Evolutionary conservation across 2,113 vertebrate species (phyloP).

Genomic region (Notarius lentiginosus): DNA sequence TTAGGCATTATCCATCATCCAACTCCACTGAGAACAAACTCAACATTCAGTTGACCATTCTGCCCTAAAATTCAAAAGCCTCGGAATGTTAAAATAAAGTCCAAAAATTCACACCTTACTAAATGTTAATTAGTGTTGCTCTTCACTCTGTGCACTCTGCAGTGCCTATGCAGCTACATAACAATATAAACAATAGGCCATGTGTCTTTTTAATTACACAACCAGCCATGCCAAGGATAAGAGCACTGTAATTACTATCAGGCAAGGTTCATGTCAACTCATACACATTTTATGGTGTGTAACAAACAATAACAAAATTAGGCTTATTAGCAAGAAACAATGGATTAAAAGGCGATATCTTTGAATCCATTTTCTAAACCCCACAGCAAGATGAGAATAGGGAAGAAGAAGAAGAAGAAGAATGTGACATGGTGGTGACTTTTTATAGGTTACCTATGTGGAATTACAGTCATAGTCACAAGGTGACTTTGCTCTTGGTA

Average conservation of each 20-base stretch:
- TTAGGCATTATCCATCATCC: neutral
- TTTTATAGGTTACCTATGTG: neutral
- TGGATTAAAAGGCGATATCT: neutral
- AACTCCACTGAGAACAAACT: neutral
- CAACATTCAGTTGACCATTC: neutral
- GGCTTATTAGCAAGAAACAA: neutral
- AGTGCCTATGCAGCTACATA: neutral
- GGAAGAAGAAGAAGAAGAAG: too few relatives aligned
- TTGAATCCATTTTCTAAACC: neutral
- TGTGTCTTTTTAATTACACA: neutral
- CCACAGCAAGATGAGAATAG: neutral
- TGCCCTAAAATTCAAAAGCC: neutral
- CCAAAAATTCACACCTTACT: neutral
- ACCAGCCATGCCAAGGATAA: neutral
- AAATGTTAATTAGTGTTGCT: neutral
- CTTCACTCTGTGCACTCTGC: neutral
- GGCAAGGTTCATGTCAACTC: neutral
- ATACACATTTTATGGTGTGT: neutral
- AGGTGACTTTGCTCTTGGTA: neutral
- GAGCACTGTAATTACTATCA: neutral
- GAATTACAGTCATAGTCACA: neutral
- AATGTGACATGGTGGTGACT: neutral
- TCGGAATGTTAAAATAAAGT: too few relatives aligned
- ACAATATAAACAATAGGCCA: neutral
- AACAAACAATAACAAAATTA: neutral